Evolutionary conservation across 2,888 invertebrate species (phyloP).

Genomic region (Tenthredo livida): DNA sequence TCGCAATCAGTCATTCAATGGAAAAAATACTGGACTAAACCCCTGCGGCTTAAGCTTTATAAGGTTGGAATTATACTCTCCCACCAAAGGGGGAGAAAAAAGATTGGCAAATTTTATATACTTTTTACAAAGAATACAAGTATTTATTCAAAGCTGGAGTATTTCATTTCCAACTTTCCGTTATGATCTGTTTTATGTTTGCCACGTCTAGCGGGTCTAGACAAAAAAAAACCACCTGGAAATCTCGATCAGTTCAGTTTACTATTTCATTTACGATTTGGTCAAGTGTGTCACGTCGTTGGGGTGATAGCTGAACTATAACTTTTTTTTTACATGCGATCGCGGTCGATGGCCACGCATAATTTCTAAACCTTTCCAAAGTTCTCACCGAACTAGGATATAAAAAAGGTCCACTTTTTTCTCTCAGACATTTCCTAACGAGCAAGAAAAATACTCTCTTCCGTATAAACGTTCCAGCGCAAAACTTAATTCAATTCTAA

Average conservation of each 20-base stretch:
- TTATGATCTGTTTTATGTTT: not conserved
- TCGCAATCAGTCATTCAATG: not conserved
- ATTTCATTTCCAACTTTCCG: not conserved
- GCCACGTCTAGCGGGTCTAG: not conserved
- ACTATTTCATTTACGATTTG: not conserved
- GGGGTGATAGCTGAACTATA: not conserved
- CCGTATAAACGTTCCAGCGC: not conserved
- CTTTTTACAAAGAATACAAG: not conserved
- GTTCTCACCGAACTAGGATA: not conserved
- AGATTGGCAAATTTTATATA: no score
- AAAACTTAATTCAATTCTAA: not conserved
- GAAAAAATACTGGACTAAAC: not conserved
- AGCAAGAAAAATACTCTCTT: not conserved
- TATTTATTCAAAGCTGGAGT: not conserved
- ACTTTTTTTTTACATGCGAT: not conserved
- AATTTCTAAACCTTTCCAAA: constrained; percentile 14
- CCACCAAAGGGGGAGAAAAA: not conserved
- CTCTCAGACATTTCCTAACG: not conserved
- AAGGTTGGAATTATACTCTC: not conserved
- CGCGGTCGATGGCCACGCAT: constrained; percentile 26
- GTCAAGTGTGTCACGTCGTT: constrained; percentile 15
- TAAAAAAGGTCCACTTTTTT: not conserved
- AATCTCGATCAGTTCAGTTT: not conserved
- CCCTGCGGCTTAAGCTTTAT: not conserved
- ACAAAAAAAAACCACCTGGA: not conserved